These are phyloP conservation scores for Heliconius melpomene DNA, from an alignment of 1,140 invertebrate species.

Conservation along the genomic window DNA sequence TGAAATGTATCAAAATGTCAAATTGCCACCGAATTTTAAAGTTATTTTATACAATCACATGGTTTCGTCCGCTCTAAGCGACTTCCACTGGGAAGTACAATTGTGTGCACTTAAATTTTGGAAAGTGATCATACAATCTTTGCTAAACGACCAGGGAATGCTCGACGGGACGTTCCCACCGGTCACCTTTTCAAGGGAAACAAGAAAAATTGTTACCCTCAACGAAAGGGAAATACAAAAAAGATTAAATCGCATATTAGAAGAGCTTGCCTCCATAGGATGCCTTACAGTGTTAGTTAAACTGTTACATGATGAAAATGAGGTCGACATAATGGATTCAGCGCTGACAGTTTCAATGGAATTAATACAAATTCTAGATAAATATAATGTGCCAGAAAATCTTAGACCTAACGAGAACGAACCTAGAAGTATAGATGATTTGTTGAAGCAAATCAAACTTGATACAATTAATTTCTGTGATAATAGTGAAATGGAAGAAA, in stretches of 20 bases:
- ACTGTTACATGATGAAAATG: constrained; percentile 86
- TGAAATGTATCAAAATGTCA: constrained; percentile 85
- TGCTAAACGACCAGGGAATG: constrained; percentile 88
- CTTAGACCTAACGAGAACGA: constrained; percentile 53
- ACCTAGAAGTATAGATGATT: constrained; percentile 51
- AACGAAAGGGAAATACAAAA: constrained; percentile 85
- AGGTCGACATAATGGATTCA: constrained; percentile 85
- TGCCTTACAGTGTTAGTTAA: constrained; percentile 86
- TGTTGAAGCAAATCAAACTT: constrained; percentile 53
- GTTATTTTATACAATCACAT: constrained; percentile 82
- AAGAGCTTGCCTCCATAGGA: constrained; percentile 83
- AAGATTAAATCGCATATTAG: constrained; percentile 84
- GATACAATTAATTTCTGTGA: constrained; percentile 21
- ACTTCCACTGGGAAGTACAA: constrained; percentile 91
- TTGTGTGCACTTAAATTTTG: constrained; percentile 86
- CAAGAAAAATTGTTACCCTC: constrained; percentile 87
- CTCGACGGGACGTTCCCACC: constrained; percentile 88
- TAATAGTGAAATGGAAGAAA: constrained; percentile 36
- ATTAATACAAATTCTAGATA: constrained; percentile 82
- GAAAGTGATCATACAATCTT: constrained; percentile 84
- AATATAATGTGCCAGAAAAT: constrained; percentile 80
- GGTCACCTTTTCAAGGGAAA: constrained; percentile 89
- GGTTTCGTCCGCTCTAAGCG: constrained; percentile 83
- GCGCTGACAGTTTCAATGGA: constrained; percentile 82
- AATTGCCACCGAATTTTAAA: constrained; percentile 79